Evolutionary conservation across 2,113 vertebrate species (phyloP), one percentile per base, ranked within the genome.

Genomic region (Podarcis muralis): DNA sequence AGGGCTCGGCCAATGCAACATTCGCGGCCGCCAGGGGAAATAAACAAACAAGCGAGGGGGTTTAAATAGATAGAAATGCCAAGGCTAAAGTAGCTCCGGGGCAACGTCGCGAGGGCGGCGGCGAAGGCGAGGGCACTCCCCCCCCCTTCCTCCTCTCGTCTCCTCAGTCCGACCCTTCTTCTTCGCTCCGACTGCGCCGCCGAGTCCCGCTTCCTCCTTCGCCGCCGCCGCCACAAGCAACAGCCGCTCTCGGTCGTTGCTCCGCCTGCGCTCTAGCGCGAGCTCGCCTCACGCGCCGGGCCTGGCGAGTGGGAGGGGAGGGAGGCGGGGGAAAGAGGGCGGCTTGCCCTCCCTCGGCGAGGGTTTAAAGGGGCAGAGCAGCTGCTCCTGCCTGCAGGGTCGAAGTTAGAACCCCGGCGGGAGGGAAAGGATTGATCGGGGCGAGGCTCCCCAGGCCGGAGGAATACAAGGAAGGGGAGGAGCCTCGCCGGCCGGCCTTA

Each of bases 331-430:
- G 2, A 53, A 53, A 12, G 2, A 53, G 48, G 48, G 32, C 66
- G 9, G 78, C 16, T 35, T 76, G 25, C 65, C 32, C 48, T 53
- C 72, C n/a, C 32, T 74, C n/a, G 16, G n/a, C n/a, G 48, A 1
- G 53, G 22, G 15, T 90, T 96, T 96, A 96, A 95, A 95, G 94
- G 71, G 65, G 74, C 92, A 68, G 25, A 20, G 30, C 30, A n/a
- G 69, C 69, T 30, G 18, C 66, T 43, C 6, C 66, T 9, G 22
- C 23, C 23, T 23, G 27, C 23, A 23, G 68, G 68, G 27, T 72
- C 3, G 71, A 32, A 22, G 71, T 32, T 35, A 72, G 30, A 30
- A 30, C 69, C 69, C 11, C 37, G 37, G 69, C 6, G 7, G 35
- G 83, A 35, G 48, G 18, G 48, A 5, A 25, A 30, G 8, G 48